These are phyloP conservation scores for Hyles lineata DNA, from an alignment of 2,888 invertebrate species.

Conservation along the genomic window DNA sequence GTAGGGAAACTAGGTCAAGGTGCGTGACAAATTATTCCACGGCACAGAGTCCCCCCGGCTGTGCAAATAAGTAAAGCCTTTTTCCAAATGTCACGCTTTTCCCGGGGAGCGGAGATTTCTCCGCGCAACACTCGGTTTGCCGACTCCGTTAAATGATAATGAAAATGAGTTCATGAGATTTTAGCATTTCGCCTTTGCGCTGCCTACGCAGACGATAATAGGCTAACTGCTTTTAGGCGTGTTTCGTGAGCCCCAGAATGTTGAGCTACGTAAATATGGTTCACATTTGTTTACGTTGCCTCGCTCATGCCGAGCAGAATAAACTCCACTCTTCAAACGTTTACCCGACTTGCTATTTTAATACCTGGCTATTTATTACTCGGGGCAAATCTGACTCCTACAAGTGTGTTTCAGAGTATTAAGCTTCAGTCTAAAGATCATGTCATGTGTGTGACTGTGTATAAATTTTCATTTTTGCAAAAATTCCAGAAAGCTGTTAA, in stretches of 20 bases:
- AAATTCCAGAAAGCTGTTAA: too few relatives aligned
- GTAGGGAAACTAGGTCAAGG: conserved; percentile 64
- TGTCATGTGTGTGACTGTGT: too few relatives aligned
- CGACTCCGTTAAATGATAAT: conserved; percentile 43
- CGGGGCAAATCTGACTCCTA: background rate
- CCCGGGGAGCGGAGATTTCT: conserved; percentile 48
- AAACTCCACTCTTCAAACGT: background rate
- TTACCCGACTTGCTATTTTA: background rate
- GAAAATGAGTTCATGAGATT: conserved; percentile 38
- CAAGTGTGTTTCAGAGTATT: background rate
- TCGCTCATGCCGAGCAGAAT: background rate
- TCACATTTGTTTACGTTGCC: background rate
- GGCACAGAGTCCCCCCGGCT: conserved; percentile 54
- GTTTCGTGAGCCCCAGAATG: conserved; percentile 1
- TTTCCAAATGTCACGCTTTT: conserved; percentile 62
- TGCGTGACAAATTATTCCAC: conserved; percentile 67
- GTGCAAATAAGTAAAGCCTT: conserved; percentile 67
- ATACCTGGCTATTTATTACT: background rate
- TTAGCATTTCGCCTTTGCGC: conserved; percentile 31
- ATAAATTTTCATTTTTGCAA: too few relatives aligned
- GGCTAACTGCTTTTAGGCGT: conserved; percentile 26
- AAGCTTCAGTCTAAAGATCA: too few relatives aligned
- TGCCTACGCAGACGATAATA: conserved; percentile 22
- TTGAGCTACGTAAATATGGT: background rate
- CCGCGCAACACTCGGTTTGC: conserved; percentile 40